phyloP scores from a whole-genome alignment of 2,888 invertebrate genomes.

The Amblyteles armatorius region DNA sequence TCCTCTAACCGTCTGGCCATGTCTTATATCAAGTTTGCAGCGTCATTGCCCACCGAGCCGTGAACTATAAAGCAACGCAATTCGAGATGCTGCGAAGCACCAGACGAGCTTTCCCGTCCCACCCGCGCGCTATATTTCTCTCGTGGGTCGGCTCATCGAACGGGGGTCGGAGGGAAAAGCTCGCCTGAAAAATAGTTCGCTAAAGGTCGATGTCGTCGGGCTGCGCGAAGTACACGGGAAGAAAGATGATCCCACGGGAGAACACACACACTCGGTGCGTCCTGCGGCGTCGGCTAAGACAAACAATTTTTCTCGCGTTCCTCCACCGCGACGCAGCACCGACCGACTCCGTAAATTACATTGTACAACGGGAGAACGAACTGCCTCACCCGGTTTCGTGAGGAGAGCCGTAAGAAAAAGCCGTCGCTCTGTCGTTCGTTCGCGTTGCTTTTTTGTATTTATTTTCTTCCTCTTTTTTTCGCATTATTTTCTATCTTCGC shows the following conservation, averaged over 20 bases:
- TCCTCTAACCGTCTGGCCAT: background rate
- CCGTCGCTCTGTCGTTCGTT: conserved; percentile 2
- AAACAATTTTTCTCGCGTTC: conserved; percentile 54
- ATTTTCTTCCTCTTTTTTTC: conserved; percentile 10
- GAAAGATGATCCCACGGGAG: conserved; percentile 46
- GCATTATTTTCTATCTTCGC: conserved; percentile 1
- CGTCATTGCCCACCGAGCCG: conserved; percentile 17
- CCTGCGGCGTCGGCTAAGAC: conserved; percentile 17
- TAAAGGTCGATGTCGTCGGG: conserved; percentile 45
- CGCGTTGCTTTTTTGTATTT: background rate
- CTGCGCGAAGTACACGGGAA: conserved; percentile 22
- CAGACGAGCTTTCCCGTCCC: background rate
- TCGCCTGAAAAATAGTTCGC: conserved; percentile 53
- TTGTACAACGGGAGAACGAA: conserved; percentile 14
- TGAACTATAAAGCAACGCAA: conserved; percentile 36
- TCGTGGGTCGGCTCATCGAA: conserved; percentile 24
- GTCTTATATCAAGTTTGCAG: conserved; percentile 18
- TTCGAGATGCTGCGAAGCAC: conserved; percentile 14
- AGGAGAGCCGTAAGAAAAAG: conserved; percentile 23
- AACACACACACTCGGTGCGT: conserved; percentile 19
- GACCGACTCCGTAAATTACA: conserved; percentile 53
- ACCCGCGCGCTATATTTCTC: background rate
- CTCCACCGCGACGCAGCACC: background rate
- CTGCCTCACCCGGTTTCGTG: background rate
- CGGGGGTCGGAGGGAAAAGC: conserved; percentile 10